Evolutionary conservation across 2,888 invertebrate species (phyloP), one percentile per base, ranked within the genome.

Genomic region (Tipula helvola): DNA sequence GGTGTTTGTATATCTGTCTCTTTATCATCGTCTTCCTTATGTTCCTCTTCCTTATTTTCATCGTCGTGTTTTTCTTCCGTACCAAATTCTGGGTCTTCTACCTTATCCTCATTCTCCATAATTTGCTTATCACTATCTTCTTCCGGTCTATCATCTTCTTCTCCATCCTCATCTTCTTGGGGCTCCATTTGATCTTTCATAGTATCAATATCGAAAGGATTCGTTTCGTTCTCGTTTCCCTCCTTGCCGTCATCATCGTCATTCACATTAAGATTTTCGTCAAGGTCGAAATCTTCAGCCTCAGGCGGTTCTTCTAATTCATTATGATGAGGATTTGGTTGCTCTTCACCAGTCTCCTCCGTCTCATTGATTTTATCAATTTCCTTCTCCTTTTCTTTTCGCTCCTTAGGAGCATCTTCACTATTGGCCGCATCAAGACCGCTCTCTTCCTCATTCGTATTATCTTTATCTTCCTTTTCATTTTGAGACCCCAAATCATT

Each of bases 241-340:
- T 90, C 89, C 12, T 89, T 89, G 5, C 94, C 94, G 36, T 94
- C 94, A 7, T 92, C 94, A 90, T 92, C 95, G 41, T 94, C 96
- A 89, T 97, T 97, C 18, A 97, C 91, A 88, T 97, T 94, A 89
- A 97, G 92, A 90, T 98, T 96, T 83, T 98, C 97, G 0, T 97
- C 97, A 87, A 98, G 91, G 89, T 98, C 97, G 91, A 98, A 94
- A 86, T 96, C 94, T 91, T 98, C 97, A 0, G 97, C 95, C 89
- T 97, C 97, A 0, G 96, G 95, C 12, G 95, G 93, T 84, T 95
- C 95, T 88, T 95, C 94, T 88, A 96, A 93, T 87, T 96, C 94
- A 57, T 96, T 96, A 90, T 97, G 96, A 90, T 96, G 95, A 0
- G 96, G 95, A 93, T 98, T 92, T 16, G 92, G 92, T 90, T 97